Conservation (phyloP, 1,140 invertebrate species). For the Aphaenogaster ashmeadi region DNA sequence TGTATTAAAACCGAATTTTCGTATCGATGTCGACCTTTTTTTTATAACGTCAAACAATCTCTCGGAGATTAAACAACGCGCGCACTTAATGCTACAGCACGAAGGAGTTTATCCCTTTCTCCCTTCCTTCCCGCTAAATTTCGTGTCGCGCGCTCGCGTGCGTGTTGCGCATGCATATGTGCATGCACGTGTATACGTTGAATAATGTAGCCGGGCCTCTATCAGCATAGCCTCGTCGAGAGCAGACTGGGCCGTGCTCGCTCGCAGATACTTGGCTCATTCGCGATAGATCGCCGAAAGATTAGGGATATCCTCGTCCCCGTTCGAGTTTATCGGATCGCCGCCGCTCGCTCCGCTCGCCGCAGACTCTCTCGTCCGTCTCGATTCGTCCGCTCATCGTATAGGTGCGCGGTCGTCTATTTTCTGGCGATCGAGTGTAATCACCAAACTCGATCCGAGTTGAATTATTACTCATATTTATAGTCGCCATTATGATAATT, state of each 20-base stretch:
- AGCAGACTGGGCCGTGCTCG: slow-evolving; percentile 63
- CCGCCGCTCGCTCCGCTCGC: slow-evolving; percentile 40
- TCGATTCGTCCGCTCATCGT: slow-evolving; percentile 59
- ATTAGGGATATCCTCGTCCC: slow-evolving; percentile 80
- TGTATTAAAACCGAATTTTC: not conserved
- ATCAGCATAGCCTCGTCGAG: slow-evolving; percentile 78
- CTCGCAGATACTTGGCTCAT: slow-evolving; percentile 83
- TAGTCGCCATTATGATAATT: not conserved
- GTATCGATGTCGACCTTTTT: not conserved
- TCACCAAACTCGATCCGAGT: slow-evolving; percentile 21
- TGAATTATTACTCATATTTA: slow-evolving; percentile 18
- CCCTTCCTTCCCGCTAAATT: not conserved
- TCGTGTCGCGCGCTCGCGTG: not conserved
- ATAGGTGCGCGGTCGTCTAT: slow-evolving; percentile 52
- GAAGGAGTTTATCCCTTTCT: not conserved
- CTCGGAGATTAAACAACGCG: not conserved
- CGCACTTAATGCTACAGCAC: not conserved
- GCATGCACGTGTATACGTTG: slow-evolving; percentile 52
- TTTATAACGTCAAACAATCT: not conserved
- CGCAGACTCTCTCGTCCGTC: slow-evolving; percentile 63
- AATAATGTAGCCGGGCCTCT: slow-evolving; percentile 76
- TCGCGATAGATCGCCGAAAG: slow-evolving; percentile 84
- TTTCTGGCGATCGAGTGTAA: slow-evolving; percentile 50
- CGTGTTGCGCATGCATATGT: not conserved
- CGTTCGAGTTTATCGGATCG: slow-evolving; percentile 76